Evolutionary conservation across 1,140 invertebrate genomes (phyloP), one percentile per base, ranked within the genome.

Genomic region (Meteorus sp.): DNA sequence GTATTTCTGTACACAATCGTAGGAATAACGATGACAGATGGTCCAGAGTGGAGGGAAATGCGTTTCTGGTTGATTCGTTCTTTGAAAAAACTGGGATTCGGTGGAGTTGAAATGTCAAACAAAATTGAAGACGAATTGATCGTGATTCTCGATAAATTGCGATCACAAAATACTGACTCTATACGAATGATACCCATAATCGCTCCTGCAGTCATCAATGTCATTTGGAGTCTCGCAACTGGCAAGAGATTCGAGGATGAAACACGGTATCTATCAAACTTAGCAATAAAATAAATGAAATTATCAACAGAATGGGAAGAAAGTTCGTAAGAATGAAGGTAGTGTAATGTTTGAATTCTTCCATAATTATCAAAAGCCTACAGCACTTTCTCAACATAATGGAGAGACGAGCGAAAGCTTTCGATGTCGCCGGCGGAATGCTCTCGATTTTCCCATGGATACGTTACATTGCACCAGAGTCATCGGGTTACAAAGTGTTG

Each of bases 1-100:
- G n/a, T n/a, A n/a, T n/a, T n/a, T n/a, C n/a, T n/a, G n/a, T n/a
- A n/a, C n/a, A n/a, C 56, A n/a, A 41, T 33, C 20, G 23, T 20
- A 86, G 85, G 90, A 22, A 88, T 92, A 17, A 90, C 90, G 0
- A 90, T 87, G 73, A 86, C 86, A 1, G 90, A 93, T 57, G 91
- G 91, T 0, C 66, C 82, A 6, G 67, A 87, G 3, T 94, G 92
- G 92, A 82, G 80, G 44, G 86, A 89, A 62, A 88, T 94, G 61
- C 82, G 91, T 35, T 78, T 79, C 45, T 94, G 93, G 76, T 83
- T 87, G 2, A 70, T 92, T 39, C 84, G 85, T 57, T 84, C 88
- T 54, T 79, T 95, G 59, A 82, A 84, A 22, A 78, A 86, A 17
- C 80, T 92, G 6, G 92, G 92, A 13, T 89, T 91, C 58, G 91